Conservation (phyloP, 2,113 vertebrate genomes). For the Nannobrachium achirus region DNA sequence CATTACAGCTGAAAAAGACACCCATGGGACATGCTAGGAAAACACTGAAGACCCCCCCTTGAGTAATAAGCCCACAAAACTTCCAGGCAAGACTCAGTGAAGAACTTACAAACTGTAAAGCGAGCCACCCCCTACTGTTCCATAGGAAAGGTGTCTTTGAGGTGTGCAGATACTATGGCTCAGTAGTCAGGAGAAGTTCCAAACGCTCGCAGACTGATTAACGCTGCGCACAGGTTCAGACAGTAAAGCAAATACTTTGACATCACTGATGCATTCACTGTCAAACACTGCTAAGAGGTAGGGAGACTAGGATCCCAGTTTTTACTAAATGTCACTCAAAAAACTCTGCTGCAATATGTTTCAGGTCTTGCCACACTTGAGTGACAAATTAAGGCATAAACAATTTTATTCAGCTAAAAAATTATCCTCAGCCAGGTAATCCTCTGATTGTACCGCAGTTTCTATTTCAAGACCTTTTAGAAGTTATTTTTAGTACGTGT, state of each 20-base stretch:
- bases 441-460: constrained; percentile 31
- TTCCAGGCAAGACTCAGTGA: constrained; percentile 74
- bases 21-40: constrained; percentile 79
- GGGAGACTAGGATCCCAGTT: constrained; percentile 44
- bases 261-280: constrained; percentile 66
- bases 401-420: constrained; percentile 37
- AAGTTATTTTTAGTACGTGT: constrained; percentile 76
- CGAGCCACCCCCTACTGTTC: constrained; percentile 69
- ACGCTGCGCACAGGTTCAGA: constrained; percentile 65
- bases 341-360: constrained; percentile 18
- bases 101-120: constrained; percentile 71
- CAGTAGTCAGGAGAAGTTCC: constrained; percentile 62
- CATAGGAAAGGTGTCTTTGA: constrained; percentile 80
- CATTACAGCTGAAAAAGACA: constrained; percentile 84
- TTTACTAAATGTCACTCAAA: constrained; percentile 57
- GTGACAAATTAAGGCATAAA: constrained; percentile 44
- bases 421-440: neutral
- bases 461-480: constrained; percentile 50
- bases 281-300: constrained; percentile 56
- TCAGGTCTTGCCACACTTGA: constrained; percentile 32
- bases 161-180: constrained; percentile 73
- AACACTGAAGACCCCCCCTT: constrained; percentile 77
- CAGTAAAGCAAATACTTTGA: constrained; percentile 65
- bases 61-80: constrained; percentile 79
- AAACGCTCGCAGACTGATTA: constrained; percentile 72